These are phyloP conservation scores for Cricetomys ansorgei DNA, from an alignment of 2,113 vertebrate species.

Conservation along the genomic window DNA sequence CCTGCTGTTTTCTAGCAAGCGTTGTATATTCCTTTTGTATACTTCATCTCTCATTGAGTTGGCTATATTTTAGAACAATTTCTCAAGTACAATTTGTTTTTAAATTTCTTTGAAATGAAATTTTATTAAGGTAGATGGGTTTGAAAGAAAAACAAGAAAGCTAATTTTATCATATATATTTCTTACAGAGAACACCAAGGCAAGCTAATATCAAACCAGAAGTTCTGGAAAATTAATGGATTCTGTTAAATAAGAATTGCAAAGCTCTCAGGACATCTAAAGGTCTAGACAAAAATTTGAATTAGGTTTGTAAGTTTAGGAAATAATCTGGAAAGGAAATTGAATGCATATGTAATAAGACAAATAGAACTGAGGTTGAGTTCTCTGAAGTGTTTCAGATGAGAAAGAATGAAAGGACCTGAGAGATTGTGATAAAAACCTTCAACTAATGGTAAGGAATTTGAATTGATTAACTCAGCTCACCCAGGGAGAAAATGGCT, in stretches of 20 bases:
- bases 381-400: not conserved
- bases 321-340: not conserved
- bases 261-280: not conserved
- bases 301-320: conserved; percentile 27
- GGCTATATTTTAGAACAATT: conserved; percentile 45
- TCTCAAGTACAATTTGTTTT: conserved; percentile 41
- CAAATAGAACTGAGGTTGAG: not conserved
- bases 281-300: not conserved
- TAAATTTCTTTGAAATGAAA: conserved; percentile 44
- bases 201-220: conserved; percentile 24
- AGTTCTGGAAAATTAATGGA: conserved; percentile 10
- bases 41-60: conserved; percentile 21
- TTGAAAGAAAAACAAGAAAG: conserved; percentile 32
- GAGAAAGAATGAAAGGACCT: conserved; percentile 38
- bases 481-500: not conserved
- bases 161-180: conserved; percentile 13
- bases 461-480: conserved; percentile 22
- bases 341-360: not conserved
- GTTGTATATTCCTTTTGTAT: conserved; percentile 32
- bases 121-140: not conserved
- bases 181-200: not conserved
- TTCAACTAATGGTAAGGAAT: not conserved
- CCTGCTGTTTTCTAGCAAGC: conserved; percentile 31
- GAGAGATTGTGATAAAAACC: not conserved
- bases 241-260: not conserved